Evolutionary conservation across 2,113 vertebrate genomes (phyloP).

Genomic region (Xyliphius kryptos): DNA sequence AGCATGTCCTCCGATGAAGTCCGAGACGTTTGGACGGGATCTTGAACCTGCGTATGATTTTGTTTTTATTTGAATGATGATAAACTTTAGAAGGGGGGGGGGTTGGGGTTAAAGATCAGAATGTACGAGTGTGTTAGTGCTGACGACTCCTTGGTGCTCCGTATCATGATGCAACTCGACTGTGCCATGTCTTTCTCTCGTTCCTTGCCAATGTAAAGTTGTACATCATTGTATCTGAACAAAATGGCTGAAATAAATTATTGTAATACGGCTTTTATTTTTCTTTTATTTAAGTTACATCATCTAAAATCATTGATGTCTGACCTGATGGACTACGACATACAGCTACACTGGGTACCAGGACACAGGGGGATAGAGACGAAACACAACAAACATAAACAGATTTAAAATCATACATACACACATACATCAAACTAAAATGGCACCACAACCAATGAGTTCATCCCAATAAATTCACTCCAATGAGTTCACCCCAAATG

Average conservation of each 20-base stretch:
- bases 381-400: no score
- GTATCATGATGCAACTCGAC: slow-evolving; percentile 44
- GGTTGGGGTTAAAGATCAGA: not conserved
- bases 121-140: slow-evolving; percentile 22
- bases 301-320: no score
- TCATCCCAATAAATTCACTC: no score
- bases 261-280: slow-evolving; percentile 75
- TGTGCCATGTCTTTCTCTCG: slow-evolving; percentile 64
- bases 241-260: slow-evolving; percentile 76
- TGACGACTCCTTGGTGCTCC: slow-evolving; percentile 27
- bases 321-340: no score
- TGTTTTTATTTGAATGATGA: not conserved
- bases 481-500: no score
- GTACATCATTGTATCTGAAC: slow-evolving; percentile 77
- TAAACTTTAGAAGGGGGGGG: not conserved
- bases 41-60: not conserved
- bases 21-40: slow-evolving; percentile 1
- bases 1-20: slow-evolving; percentile 22
- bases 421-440: no score
- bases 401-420: no score
- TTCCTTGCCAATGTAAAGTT: slow-evolving; percentile 89
- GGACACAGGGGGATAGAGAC: no score
- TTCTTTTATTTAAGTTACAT: slow-evolving; percentile 51
- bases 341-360: no score
- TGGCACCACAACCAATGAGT: no score